Evolutionary conservation across 1,140 invertebrate genomes (phyloP).

Genomic region (Aphelinus atriplicis): DNA sequence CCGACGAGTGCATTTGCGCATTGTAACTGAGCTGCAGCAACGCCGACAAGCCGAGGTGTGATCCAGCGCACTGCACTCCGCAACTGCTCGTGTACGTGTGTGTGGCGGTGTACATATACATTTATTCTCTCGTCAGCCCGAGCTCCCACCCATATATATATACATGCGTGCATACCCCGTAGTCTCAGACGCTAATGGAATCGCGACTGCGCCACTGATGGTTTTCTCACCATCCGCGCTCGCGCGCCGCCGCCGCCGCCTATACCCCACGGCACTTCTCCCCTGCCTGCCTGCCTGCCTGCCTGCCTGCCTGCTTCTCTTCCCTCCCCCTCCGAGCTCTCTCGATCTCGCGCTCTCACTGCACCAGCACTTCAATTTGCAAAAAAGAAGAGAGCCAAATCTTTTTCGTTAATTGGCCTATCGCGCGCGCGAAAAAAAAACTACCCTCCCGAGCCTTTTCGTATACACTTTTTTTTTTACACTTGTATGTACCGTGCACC

Average conservation of each 20-base stretch:
- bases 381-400: neutral
- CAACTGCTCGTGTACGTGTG: neutral
- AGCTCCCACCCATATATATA: neutral
- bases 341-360: conserved; percentile 1
- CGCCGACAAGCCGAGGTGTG: conserved; percentile 39
- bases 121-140: neutral
- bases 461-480: no score
- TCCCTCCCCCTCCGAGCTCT: neutral
- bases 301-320: neutral
- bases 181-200: no score
- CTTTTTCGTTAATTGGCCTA: neutral
- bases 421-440: neutral
- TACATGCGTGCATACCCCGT: neutral
- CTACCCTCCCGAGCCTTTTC: neutral
- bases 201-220: neutral
- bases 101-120: no score
- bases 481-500: no score
- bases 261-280: neutral
- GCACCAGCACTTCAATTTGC: neutral
- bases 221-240: neutral
- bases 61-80: conserved; percentile 16
- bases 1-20: no score
- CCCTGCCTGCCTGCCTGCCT: no score
- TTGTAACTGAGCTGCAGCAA: neutral
- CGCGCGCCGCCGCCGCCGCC: neutral